Conservation (phyloP, 2,888 invertebrate species). For the Coleophora deauratella region DNA sequence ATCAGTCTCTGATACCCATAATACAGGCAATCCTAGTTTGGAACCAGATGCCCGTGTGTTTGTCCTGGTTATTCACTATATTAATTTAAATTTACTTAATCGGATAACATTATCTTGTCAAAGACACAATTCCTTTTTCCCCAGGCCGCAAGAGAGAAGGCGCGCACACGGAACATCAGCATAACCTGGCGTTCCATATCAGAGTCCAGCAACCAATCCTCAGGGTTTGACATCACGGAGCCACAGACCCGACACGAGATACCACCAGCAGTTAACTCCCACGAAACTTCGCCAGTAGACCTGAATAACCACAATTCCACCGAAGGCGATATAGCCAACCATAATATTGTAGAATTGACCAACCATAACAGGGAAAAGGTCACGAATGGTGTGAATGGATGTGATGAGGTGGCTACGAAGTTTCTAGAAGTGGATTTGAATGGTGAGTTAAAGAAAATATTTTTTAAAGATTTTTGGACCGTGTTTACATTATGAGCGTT, state of each 20-base stretch:
- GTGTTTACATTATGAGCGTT: no score
- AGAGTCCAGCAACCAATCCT: conserved; percentile 63
- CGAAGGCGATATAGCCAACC: conserved; percentile 27
- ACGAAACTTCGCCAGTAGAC: conserved; percentile 28
- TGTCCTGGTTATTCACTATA: no score
- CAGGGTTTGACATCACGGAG: conserved; percentile 45
- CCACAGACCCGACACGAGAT: conserved; percentile 25
- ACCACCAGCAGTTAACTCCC: conserved; percentile 20
- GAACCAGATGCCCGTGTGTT: no score
- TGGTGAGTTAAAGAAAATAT: conserved; percentile 34
- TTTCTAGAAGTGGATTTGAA: conserved; percentile 61
- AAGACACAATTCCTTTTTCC: no score
- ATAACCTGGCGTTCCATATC: conserved; percentile 68
- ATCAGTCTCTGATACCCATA: no score
- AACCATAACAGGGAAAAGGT: conserved; percentile 27
- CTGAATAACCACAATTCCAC: conserved; percentile 15
- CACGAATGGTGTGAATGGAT: conserved; percentile 35
- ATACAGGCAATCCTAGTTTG: no score
- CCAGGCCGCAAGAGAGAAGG: conserved; percentile 46
- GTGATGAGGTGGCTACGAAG: conserved; percentile 43
- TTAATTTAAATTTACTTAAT: no score
- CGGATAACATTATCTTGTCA: no score
- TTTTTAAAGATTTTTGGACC: not conserved
- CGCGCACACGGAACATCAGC: conserved; percentile 55
- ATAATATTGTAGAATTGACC: conserved; percentile 24